phyloP scores from a whole-genome alignment of 2,113 vertebrate species.

The Saguinus imperator region DNA sequence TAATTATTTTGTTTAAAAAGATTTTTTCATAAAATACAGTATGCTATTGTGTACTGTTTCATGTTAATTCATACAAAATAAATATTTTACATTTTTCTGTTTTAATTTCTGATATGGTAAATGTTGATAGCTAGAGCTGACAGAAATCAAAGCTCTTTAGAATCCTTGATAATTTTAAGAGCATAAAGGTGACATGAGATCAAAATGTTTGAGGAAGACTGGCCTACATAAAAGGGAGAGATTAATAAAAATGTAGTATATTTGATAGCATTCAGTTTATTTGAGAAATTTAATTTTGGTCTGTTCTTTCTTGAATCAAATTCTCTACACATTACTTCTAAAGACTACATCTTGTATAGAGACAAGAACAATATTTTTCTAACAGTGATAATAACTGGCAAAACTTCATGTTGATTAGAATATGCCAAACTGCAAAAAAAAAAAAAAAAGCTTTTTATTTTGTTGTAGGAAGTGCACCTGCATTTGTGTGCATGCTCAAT shows the following conservation, averaged over 20 bases:
- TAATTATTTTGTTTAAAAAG: not conserved
- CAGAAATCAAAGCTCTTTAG: not conserved
- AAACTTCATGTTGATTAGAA: conserved; percentile 19
- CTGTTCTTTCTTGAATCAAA: not conserved
- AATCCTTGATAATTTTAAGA: not conserved
- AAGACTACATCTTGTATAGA: not conserved
- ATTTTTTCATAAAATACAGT: not conserved
- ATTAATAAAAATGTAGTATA: not conserved
- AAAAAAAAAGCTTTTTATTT: not conserved
- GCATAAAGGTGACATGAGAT: not conserved
- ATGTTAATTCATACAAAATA: conserved; percentile 4
- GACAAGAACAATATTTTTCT: not conserved
- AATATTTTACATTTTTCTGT: not conserved
- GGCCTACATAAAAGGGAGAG: not conserved
- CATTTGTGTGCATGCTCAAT: not conserved
- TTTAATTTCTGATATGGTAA: conserved; percentile 24
- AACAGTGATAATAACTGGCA: not conserved
- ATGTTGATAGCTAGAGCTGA: not conserved
- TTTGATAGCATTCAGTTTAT: not conserved
- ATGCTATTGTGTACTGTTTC: not conserved
- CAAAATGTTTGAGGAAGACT: not conserved
- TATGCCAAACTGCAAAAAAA: not conserved
- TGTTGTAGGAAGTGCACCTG: not conserved
- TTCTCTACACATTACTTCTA: not conserved
- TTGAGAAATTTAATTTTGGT: conserved; percentile 17